Evolutionary conservation across 2,888 invertebrate genomes (phyloP), one percentile per base, ranked within the genome.

Genomic region (Calameuta pallipes): DNA sequence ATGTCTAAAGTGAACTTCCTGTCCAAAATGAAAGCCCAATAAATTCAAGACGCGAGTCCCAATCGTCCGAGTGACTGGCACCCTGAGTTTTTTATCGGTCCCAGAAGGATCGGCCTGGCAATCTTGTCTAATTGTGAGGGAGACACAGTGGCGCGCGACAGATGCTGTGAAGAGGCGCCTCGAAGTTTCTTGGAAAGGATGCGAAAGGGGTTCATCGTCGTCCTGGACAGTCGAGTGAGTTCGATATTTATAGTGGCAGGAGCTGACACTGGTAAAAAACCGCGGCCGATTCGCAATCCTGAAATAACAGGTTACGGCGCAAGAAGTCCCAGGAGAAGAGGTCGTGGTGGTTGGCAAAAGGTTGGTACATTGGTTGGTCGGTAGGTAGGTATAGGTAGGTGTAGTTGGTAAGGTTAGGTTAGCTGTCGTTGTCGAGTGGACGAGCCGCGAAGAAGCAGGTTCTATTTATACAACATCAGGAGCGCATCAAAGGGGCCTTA

Each of bases 301-400:
- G 87, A 90, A 90, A 90, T 90, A 90, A 90, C 90, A 90, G 90
- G 90, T 90, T 90, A 85, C 82, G 85, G 82, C 80, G 83, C 76
- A 77, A 76, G 78, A 73, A 78, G 75, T 75, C 37, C 68, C 68
- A 75, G 70, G 34, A 36, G 78, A 30, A 68, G 37, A 75, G 34
- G 71, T 34, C 71, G 71, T 34, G 71, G 12, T 33, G 71, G 33
- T 34, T 33, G 71, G 71, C 15, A 34, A 33, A 31, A 71, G 71
- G 71, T 33, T 71, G 71, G 56, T 56, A 56, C 56, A 56, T 56
- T 56, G 56, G 56, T 56, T 56, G 56, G 41, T 23, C 15, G 41
- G 56, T 56, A 6, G 41, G 41, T 6, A 41, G 56, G 56, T 56
- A 56, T 23, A 56, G 56, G 56, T 56, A 56, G 56, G 56, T 56